Conservation (phyloP, 2,113 vertebrate genomes). For the Balaeniceps rex region DNA sequence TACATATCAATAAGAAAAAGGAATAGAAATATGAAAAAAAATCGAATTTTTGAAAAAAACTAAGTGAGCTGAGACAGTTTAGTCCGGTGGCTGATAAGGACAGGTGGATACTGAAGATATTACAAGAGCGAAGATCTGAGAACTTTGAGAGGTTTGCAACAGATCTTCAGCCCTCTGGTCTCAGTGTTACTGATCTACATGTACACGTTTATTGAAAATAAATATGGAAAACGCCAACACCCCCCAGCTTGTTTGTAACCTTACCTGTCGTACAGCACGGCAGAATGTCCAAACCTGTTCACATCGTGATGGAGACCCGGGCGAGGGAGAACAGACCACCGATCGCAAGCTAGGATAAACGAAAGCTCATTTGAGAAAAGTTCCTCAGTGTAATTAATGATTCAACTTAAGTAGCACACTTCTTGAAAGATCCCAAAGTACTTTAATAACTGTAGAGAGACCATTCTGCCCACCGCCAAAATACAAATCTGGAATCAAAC, state of each 20-base stretch:
- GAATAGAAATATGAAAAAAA: background rate
- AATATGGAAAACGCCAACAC: fast-evolving
- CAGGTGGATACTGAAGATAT: background rate
- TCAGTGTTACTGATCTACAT: fast-evolving
- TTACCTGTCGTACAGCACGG: constrained; percentile 87
- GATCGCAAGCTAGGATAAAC: constrained; percentile 83
- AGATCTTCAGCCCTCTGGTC: background rate
- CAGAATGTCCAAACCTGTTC: constrained; percentile 95
- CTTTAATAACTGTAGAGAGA: background rate
- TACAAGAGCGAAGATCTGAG: background rate
- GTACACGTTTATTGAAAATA: fast-evolving
- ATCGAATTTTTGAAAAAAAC: background rate
- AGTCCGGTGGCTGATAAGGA: background rate
- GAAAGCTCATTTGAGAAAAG: background rate
- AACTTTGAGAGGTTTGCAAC: background rate
- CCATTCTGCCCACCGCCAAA: background rate
- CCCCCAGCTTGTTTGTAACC: background rate
- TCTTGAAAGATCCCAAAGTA: background rate
- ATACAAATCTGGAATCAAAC: background rate
- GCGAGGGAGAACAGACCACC: constrained; percentile 87
- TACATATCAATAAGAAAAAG: background rate
- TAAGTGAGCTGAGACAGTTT: background rate
- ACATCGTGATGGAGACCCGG: constrained; percentile 86
- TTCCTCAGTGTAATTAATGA: fast-evolving
- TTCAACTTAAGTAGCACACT: fast-evolving